Base-by-base conservation (phyloP, 2,888 invertebrate genomes). In the Drosophila lacicola region DNA sequence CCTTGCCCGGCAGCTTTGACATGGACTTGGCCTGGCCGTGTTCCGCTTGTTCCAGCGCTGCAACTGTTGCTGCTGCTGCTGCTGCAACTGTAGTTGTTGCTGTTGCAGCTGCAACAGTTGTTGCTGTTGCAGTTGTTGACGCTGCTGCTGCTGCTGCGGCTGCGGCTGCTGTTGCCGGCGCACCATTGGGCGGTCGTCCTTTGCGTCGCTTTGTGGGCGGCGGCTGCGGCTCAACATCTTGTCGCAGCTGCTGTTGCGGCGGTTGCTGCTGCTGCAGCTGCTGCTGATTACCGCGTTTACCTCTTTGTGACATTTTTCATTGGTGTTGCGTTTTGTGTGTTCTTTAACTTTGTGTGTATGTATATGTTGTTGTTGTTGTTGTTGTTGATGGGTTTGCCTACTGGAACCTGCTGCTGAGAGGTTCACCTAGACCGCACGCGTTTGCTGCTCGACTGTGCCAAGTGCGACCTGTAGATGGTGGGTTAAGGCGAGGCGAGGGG, bases 131-230 rank as follows among this genome's bases (percentile, higher is more conserved):
- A 25, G 62, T 19, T 50, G 78, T 33, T 61, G 69, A 21, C 21
- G 74, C 8, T 67, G 66, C 11, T 14, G 73, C 8, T 62, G 73
- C 14, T 21, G 77, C 14, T 56, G 79, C 37, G 50, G 80, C 21
- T 25, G 92, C 90, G 14, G 92, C 89, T 78, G 84, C 45, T 46
- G 78, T 50, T 64, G 82, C 57, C 11, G 80, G 54, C 6, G 86
- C 89, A 49, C 93, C 91, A 90, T 92, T 92, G 88, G 94, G 93
- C 82, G 95, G 94, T 92, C 95, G 94, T 91, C 95, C 95, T 93
- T 96, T 96, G 90, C 96, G 95, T 93, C 96, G 94, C 93, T 96
- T 96, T 91, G 94, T 94, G 91, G 95, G 95, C 92, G 95, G 94
- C 92, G 95, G 92, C 71, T 92, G 92, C 81, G 91, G 91, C 69